phyloP scores from a whole-genome alignment of 2,797 vertebrate genomes.

The Erpetoichthys calabaricus region DNA sequence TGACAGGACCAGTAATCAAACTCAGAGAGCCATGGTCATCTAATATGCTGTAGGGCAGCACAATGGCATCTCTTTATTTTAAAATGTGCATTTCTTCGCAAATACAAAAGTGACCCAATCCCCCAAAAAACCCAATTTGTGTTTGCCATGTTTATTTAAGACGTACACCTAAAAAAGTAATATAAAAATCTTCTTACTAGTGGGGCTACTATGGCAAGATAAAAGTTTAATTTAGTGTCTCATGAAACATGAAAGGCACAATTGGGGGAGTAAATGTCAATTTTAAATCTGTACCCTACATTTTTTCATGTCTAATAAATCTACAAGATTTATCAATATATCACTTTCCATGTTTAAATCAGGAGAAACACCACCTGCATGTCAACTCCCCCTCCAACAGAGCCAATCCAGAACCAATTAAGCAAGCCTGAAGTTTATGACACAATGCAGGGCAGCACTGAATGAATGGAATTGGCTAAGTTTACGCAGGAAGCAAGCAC shows the following conservation, averaged over 20 bases:
- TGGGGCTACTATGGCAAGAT: conserved; percentile 17
- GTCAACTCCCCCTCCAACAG: background rate
- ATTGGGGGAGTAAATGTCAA: too few relatives aligned
- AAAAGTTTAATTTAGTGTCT: conserved; percentile 23
- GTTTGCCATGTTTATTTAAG: too few relatives aligned
- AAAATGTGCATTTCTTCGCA: too few relatives aligned
- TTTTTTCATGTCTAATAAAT: conserved; percentile 12
- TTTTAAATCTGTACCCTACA: too few relatives aligned
- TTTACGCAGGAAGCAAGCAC: conserved; percentile 86
- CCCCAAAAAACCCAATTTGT: too few relatives aligned
- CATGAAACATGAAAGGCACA: conserved; percentile 13
- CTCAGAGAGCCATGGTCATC: too few relatives aligned
- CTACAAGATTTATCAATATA: conserved; percentile 18
- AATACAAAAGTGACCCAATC: too few relatives aligned
- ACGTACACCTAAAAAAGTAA: too few relatives aligned
- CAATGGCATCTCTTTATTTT: too few relatives aligned
- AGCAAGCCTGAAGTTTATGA: conserved; percentile 38
- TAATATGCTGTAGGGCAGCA: too few relatives aligned
- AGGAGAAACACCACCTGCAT: conserved; percentile 3
- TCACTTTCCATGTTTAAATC: conserved; percentile 19
- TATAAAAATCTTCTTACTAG: too few relatives aligned
- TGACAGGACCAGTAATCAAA: too few relatives aligned
- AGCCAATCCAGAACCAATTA: conserved; percentile 15
- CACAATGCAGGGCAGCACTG: conserved; percentile 63
- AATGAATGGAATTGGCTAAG: conserved; percentile 68